A percentile compares a stretch with the other conserved stretches of the same genome.
Conservation (phyloP, 2,113 vertebrate genomes). For the Antechinus stuartii region DNA sequence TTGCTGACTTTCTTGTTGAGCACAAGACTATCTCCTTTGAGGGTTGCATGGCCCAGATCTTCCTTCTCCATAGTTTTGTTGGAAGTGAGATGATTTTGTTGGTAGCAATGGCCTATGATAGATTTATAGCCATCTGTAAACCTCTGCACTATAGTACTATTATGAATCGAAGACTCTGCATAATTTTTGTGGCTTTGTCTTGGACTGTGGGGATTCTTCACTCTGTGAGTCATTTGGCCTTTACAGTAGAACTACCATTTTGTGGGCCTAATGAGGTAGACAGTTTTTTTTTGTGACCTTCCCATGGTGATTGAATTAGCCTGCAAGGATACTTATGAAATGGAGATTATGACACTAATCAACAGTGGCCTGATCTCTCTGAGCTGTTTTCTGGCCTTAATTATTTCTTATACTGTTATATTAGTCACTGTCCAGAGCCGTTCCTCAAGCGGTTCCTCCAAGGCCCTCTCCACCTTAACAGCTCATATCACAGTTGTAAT, state of each 20-base stretch:
- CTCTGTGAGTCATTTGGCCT: constrained; percentile 72
- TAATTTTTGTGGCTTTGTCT: constrained; percentile 66
- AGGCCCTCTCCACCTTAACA: constrained; percentile 71
- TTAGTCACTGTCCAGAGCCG: constrained; percentile 22
- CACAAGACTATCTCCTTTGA: constrained; percentile 74
- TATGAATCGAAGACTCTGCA: constrained; percentile 65
- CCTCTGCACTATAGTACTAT: constrained; percentile 74
- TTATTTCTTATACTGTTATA: constrained; percentile 71
- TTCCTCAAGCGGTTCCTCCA: constrained; percentile 63
- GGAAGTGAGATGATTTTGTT: constrained; percentile 78
- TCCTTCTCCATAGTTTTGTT: constrained; percentile 76
- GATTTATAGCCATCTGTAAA: constrained; percentile 79
- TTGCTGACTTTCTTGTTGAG: constrained; percentile 73
- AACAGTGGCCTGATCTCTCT: constrained; percentile 74
- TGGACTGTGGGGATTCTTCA: constrained; percentile 78
- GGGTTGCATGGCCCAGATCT: constrained; percentile 79
- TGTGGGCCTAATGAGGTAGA: constrained; percentile 81
- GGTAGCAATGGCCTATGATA: constrained; percentile 77
- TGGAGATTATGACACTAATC: constrained; percentile 67
- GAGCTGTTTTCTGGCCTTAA: constrained; percentile 69
- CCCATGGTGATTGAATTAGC: constrained; percentile 74
- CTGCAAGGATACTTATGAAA: constrained; percentile 70
- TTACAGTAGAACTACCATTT: constrained; percentile 71
- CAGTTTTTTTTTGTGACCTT: constrained; percentile 78
- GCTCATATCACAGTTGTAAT: constrained; percentile 72